Conservation (phyloP, 1,140 invertebrate genomes). For the Calephelis virginiensis region DNA sequence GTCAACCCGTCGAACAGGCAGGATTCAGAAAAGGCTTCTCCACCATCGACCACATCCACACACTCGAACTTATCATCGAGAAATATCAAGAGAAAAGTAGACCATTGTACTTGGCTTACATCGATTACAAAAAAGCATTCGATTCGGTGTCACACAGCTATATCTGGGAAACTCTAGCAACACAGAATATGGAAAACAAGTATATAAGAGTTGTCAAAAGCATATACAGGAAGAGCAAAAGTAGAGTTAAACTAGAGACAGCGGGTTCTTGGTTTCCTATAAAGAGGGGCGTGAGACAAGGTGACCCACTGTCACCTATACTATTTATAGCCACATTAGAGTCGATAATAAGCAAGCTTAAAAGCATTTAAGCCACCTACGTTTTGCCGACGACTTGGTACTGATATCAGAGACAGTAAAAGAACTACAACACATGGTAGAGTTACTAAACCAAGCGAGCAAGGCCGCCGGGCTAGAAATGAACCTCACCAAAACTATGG, state of each 20-base stretch:
- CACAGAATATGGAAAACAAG: slow-evolving; percentile 15
- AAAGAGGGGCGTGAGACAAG: not conserved
- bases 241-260: not conserved
- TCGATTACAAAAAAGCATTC: slow-evolving; percentile 36
- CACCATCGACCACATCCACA: too few relatives aligned
- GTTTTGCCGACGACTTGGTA: too few relatives aligned
- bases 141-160: slow-evolving; percentile 24
- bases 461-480: not conserved
- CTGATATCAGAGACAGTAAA: slow-evolving; percentile 1
- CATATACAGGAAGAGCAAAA: slow-evolving; percentile 21
- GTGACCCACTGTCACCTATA: not conserved
- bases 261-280: not conserved
- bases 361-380: slow-evolving; percentile 23
- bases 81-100: not conserved
- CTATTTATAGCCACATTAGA: not conserved
- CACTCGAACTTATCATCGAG: too few relatives aligned
- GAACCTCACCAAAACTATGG: not conserved
- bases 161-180: slow-evolving; percentile 27
- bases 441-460: slow-evolving; percentile 22
- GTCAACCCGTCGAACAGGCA: not conserved
- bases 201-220: slow-evolving; percentile 30
- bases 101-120: slow-evolving; percentile 3
- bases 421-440: slow-evolving; percentile 30
- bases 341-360: not conserved
- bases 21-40: too few relatives aligned